Evolutionary conservation across 2,797 vertebrate genomes (phyloP).

Genomic region (Enteromius viviparus): DNA sequence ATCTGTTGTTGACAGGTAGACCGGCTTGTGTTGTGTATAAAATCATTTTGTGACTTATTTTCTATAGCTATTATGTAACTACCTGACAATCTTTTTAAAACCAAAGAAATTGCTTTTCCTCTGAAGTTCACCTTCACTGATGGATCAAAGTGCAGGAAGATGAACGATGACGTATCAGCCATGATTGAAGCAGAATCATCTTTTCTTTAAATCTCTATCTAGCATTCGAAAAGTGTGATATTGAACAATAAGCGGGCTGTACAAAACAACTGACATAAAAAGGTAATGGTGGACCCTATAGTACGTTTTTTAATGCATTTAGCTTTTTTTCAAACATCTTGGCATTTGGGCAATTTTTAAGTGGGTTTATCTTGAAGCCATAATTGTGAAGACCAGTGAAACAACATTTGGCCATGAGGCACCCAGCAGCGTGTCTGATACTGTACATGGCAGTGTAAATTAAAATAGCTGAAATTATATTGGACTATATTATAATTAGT

Average conservation of each 20-base stretch:
- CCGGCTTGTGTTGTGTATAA: constrained; percentile 45
- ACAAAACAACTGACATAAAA: constrained; percentile 12
- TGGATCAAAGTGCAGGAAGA: constrained; percentile 8
- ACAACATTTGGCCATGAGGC: constrained; percentile 35
- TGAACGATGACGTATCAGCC: background rate
- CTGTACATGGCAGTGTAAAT: constrained; percentile 22
- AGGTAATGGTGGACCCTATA: background rate
- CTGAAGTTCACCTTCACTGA: constrained; percentile 4
- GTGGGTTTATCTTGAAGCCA: constrained; percentile 2
- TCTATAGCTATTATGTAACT: background rate
- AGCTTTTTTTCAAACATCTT: background rate
- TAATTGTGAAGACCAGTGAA: background rate
- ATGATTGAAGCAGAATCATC: background rate
- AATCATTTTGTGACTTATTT: constrained; percentile 8
- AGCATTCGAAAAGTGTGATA: background rate
- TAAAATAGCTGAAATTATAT: constrained; percentile 24
- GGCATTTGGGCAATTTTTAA: background rate
- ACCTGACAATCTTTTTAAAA: constrained; percentile 21
- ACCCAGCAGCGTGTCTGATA: constrained; percentile 30
- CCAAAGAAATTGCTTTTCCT: constrained; percentile 10
- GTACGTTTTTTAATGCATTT: background rate
- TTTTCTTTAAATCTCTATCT: background rate
- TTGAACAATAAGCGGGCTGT: constrained; percentile 1
- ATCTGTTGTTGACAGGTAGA: constrained; percentile 32
- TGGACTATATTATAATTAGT: constrained; percentile 1